A percentile compares a stretch with the other conserved stretches of the same genome.
Conservation (phyloP, 2,888 invertebrate species). For the Folsomia candida region DNA sequence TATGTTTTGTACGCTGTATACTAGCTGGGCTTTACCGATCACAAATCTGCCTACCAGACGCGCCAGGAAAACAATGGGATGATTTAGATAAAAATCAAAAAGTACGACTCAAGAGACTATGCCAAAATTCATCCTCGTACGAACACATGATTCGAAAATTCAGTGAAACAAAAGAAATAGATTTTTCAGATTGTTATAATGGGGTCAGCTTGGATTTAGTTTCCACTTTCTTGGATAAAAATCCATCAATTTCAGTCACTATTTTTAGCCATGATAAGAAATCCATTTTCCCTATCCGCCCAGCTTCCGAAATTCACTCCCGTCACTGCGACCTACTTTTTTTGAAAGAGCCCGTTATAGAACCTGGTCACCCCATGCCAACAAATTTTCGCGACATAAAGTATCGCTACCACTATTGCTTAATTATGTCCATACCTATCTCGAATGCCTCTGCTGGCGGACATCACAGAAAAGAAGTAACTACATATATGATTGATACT, state of each 20-base stretch:
- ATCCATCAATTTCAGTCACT: not conserved
- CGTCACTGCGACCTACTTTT: not conserved
- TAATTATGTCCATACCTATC: too few species aligned
- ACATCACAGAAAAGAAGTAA: not conserved
- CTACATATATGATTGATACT: too few species aligned
- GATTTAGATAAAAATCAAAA: not conserved
- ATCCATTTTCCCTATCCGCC: not conserved
- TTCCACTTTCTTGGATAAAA: not conserved
- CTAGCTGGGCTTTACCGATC: not conserved
- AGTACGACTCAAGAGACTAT: not conserved
- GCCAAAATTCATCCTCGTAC: not conserved
- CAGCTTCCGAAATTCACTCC: not conserved
- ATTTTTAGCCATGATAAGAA: not conserved
- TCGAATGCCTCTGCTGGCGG: too few species aligned
- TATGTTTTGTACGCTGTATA: not conserved
- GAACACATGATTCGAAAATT: not conserved
- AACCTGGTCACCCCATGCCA: not conserved
- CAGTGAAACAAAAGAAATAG: not conserved
- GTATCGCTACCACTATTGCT: too few species aligned
- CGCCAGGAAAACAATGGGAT: not conserved
- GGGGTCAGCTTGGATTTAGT: not conserved
- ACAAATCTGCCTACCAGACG: not conserved
- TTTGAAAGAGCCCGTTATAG: too few species aligned
- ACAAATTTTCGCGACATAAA: too few species aligned
- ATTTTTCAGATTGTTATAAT: not conserved